phyloP scores from a whole-genome alignment of 2,888 invertebrate genomes.

The Holacanthella duospinosa region DNA sequence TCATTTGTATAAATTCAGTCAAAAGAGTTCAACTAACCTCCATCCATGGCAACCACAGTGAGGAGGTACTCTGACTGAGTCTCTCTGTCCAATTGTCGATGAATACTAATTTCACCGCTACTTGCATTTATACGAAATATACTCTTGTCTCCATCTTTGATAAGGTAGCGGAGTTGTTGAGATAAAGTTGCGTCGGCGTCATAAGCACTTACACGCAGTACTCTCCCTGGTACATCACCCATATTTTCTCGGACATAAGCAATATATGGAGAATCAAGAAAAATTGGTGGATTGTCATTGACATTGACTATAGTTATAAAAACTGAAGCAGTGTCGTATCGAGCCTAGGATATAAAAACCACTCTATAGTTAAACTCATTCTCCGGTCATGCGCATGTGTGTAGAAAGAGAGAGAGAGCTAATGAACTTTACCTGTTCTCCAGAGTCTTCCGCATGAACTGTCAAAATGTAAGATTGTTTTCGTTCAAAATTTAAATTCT shows the following conservation, averaged over 20 bases:
- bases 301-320: constrained; percentile 49
- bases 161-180: constrained; percentile 81
- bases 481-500: constrained; percentile 85
- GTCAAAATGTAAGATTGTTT: constrained; percentile 71
- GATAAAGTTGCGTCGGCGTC: constrained; percentile 41
- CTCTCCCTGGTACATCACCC: constrained; percentile 52
- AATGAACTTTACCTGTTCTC: constrained; percentile 51
- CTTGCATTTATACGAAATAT: constrained; percentile 84
- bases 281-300: constrained; percentile 53
- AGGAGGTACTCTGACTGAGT: constrained; percentile 69
- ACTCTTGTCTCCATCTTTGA: constrained; percentile 85
- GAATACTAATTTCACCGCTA: constrained; percentile 77
- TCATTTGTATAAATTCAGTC: too few species aligned
- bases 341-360: background rate
- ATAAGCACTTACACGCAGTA: constrained; percentile 39
- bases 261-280: constrained; percentile 86
- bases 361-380: background rate
- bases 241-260: constrained; percentile 89
- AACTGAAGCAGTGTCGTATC: constrained; percentile 57
- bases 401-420: constrained; percentile 39
- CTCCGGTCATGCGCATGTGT: background rate
- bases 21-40: too few species aligned
- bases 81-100: constrained; percentile 74
- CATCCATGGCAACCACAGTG: constrained; percentile 85
- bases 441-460: constrained; percentile 79